Conservation (phyloP, 2,113 vertebrate genomes). For the Crotophaga sulcirostris region DNA sequence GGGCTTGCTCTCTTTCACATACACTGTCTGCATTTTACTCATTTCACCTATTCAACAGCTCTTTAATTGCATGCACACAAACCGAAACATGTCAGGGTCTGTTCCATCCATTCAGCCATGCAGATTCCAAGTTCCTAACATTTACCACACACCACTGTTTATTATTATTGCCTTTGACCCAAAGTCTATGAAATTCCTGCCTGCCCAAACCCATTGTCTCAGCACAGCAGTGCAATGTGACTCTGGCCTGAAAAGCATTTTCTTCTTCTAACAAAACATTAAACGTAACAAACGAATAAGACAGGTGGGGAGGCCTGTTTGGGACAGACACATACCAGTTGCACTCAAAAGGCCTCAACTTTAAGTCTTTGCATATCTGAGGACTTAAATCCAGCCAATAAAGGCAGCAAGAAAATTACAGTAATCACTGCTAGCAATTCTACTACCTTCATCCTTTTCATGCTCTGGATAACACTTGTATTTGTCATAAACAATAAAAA, state of each 20-base stretch:
- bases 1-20: background rate
- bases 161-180: slow-evolving; percentile 32
- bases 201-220: slow-evolving; percentile 13
- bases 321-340: background rate
- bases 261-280: slow-evolving; percentile 5
- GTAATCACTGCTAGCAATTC: background rate
- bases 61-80: background rate
- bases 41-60: background rate
- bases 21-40: background rate
- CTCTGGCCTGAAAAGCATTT: slow-evolving; percentile 18
- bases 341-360: background rate
- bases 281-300: background rate
- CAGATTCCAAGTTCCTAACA: slow-evolving; percentile 28
- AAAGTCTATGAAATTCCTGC: slow-evolving; percentile 32
- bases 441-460: background rate
- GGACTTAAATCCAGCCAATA: background rate
- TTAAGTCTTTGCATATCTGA: background rate
- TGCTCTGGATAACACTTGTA: background rate
- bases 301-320: slow-evolving; percentile 13
- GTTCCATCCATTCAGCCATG: background rate
- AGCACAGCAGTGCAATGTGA: background rate
- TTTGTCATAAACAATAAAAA: background rate
- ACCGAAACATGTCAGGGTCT: background rate
- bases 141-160: slow-evolving; percentile 2
- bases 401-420: background rate